phyloP scores from a whole-genome alignment of 2,888 invertebrate genomes.

The Microctonus aethiopoides region DNA sequence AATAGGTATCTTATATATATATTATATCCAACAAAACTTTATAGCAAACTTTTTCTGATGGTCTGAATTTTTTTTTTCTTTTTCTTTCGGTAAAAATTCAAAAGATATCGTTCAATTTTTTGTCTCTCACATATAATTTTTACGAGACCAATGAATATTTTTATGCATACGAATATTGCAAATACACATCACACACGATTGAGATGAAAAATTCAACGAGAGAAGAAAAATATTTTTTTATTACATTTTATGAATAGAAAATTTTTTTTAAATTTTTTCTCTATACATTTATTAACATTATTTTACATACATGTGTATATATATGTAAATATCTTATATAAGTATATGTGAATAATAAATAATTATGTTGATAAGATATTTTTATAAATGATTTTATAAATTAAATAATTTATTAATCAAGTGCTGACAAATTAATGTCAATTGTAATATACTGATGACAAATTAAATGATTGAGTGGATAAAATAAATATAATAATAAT shows the following conservation, averaged over 20 bases:
- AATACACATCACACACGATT: neutral
- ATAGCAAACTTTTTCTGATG: neutral
- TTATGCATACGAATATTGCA: too few species aligned
- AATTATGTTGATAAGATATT: neutral
- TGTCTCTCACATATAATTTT: neutral
- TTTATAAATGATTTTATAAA: neutral
- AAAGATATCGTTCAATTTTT: neutral
- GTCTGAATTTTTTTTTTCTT: neutral
- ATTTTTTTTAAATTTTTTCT: neutral
- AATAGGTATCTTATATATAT: neutral
- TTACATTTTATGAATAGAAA: neutral
- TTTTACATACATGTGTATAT: neutral
- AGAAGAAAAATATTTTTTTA: neutral
- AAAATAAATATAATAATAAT: neutral
- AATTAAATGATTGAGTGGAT: neutral
- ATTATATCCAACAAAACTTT: neutral
- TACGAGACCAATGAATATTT: neutral
- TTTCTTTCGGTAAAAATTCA: neutral
- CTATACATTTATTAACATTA: neutral
- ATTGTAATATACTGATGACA: neutral
- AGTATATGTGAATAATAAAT: too few species aligned
- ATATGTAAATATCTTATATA: neutral
- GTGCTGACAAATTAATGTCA: slow-evolving; percentile 5
- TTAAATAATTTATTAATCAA: too few species aligned
- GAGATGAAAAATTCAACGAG: neutral